Conservation (phyloP, 2,888 invertebrate species). For the Agriopis marginaria region DNA sequence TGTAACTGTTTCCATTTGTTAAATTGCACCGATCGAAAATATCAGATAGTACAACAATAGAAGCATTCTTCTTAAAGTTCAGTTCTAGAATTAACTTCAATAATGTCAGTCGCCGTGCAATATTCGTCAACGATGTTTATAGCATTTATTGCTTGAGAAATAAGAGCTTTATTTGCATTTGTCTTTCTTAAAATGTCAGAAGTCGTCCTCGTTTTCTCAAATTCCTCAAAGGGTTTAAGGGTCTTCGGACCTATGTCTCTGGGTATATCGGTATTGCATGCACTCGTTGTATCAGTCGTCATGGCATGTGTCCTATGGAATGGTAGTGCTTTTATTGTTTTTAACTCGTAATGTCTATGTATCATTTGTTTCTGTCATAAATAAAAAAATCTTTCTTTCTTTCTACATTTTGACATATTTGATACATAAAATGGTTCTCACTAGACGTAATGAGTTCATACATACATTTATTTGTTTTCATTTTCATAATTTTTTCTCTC, state of each 20-base stretch:
- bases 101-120: slow-evolving; percentile 58
- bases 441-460: neutral
- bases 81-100: slow-evolving; percentile 69
- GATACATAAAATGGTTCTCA: neutral
- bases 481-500: slow-evolving; percentile 11
- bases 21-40: slow-evolving; percentile 58
- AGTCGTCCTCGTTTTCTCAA: slow-evolving; percentile 19
- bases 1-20: slow-evolving; percentile 16
- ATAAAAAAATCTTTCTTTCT: no score
- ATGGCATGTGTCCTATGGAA: neutral
- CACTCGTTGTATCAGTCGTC: neutral
- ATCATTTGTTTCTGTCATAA: no score
- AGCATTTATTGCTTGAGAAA: slow-evolving; percentile 24
- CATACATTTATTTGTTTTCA: slow-evolving; percentile 8
- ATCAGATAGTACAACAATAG: slow-evolving; percentile 62
- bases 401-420: neutral
- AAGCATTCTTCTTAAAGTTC: slow-evolving; percentile 66
- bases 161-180: slow-evolving; percentile 22
- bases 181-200: slow-evolving; percentile 10
- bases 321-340: neutral
- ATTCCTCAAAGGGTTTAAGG: slow-evolving; percentile 19
- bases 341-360: no score
- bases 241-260: neutral
- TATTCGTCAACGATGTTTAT: slow-evolving; percentile 21
- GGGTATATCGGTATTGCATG: neutral